Evolutionary conservation across 2,113 vertebrate species (phyloP).

Genomic region (Oceanodroma tethys): DNA sequence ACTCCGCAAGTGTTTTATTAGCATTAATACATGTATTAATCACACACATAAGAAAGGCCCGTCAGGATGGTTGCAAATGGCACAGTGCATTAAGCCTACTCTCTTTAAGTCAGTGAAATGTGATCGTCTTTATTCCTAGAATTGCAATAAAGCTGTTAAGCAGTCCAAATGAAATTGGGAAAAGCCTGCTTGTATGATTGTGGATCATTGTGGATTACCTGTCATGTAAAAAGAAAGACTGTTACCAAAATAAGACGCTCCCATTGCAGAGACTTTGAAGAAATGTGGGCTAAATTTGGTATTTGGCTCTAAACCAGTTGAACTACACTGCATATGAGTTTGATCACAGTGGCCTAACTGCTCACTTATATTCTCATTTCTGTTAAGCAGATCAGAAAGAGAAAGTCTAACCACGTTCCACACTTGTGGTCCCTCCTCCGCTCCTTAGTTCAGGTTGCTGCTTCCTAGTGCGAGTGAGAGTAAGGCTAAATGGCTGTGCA

Average conservation of each 20-base stretch:
- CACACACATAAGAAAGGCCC: background rate
- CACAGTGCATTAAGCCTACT: background rate
- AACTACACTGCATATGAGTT: background rate
- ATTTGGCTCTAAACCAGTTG: background rate
- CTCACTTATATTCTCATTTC: background rate
- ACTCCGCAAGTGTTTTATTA: background rate
- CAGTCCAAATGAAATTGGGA: background rate
- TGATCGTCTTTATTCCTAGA: background rate
- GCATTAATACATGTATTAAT: conserved; percentile 1
- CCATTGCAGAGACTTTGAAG: background rate
- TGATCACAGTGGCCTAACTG: background rate
- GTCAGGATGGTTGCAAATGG: background rate
- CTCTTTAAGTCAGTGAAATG: background rate
- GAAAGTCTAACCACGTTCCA: background rate
- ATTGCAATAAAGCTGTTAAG: background rate
- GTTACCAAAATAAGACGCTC: background rate
- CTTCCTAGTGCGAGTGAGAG: background rate
- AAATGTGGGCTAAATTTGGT: background rate
- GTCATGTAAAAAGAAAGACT: background rate
- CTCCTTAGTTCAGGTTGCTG: background rate
- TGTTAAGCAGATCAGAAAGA: background rate
- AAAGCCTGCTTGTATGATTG: background rate
- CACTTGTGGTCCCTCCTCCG: background rate
- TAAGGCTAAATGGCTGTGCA: background rate
- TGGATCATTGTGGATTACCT: background rate